Conservation (phyloP, 2,888 invertebrate species). For the Nomada goodeniana region DNA sequence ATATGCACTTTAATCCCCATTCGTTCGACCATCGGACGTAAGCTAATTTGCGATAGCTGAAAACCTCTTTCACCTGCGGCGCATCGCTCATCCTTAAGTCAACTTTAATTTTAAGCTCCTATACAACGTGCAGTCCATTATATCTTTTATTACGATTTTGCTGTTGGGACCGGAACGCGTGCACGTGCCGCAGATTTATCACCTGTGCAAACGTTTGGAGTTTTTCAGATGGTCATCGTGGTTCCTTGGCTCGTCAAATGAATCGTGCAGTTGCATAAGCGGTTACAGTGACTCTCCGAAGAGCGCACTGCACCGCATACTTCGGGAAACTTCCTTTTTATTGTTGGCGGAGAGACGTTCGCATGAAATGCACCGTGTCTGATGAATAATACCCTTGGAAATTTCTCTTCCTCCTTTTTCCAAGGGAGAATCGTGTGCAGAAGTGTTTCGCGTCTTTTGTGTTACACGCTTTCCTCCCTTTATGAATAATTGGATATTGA, state of each 20-base stretch:
- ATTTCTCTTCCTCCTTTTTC: not conserved
- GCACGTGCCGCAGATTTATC: conserved; percentile 47
- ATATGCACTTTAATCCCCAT: conserved; percentile 56
- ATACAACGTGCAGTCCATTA: conserved; percentile 24
- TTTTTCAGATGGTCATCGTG: conserved; percentile 21
- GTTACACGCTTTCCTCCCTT: too few relatives aligned
- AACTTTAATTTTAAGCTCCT: conserved; percentile 57
- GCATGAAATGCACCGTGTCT: not conserved
- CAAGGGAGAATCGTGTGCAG: not conserved
- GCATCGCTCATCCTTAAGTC: conserved; percentile 65
- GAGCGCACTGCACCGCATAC: not conserved
- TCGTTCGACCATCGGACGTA: conserved; percentile 53
- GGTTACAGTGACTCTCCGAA: not conserved
- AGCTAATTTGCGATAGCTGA: conserved; percentile 63
- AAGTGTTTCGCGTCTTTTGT: too few relatives aligned
- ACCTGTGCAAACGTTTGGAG: conserved; percentile 26
- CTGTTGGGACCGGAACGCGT: not conserved
- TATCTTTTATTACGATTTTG: conserved; percentile 45
- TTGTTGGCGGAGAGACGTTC: not conserved
- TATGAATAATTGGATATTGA: too few relatives aligned
- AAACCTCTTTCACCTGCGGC: conserved; percentile 48
- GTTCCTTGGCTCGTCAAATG: conserved; percentile 10
- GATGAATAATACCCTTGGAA: not conserved
- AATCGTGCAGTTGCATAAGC: conserved; percentile 32
- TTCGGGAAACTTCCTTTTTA: not conserved